Evolutionary conservation across 2,888 invertebrate species (phyloP).

Genomic region (Drosophila differens): DNA sequence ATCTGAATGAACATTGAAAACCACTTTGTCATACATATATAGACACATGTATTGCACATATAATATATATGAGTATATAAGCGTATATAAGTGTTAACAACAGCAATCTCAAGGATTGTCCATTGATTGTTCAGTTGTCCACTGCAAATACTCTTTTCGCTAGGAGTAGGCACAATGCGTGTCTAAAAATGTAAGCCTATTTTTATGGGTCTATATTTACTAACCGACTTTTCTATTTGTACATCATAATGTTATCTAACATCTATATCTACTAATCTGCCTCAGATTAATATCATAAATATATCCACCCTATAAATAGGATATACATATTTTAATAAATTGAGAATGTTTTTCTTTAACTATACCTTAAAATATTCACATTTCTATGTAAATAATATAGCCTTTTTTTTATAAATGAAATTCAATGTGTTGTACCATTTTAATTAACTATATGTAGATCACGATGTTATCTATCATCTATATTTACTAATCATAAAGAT

Average conservation of each 20-base stretch:
- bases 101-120: neutral
- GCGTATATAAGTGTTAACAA: neutral
- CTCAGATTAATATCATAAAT: neutral
- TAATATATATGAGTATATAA: neutral
- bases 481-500: neutral
- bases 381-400: neutral
- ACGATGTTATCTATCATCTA: neutral
- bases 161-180: neutral
- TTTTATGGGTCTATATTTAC: neutral
- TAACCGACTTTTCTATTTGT: neutral
- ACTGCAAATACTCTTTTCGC: neutral
- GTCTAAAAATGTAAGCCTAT: neutral
- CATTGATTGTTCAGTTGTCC: neutral
- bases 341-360: neutral
- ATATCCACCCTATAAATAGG: neutral
- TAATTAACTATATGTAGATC: neutral
- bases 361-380: neutral
- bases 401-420: neutral
- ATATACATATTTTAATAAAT: neutral
- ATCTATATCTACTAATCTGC: neutral
- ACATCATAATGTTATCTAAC: neutral
- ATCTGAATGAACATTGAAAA: constrained; percentile 50
- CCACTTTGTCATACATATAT: constrained; percentile 34
- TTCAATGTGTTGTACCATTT: neutral
- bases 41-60: neutral